phyloP scores from a whole-genome alignment of 2,888 invertebrate genomes.

The Tetragonula carbonaria region DNA sequence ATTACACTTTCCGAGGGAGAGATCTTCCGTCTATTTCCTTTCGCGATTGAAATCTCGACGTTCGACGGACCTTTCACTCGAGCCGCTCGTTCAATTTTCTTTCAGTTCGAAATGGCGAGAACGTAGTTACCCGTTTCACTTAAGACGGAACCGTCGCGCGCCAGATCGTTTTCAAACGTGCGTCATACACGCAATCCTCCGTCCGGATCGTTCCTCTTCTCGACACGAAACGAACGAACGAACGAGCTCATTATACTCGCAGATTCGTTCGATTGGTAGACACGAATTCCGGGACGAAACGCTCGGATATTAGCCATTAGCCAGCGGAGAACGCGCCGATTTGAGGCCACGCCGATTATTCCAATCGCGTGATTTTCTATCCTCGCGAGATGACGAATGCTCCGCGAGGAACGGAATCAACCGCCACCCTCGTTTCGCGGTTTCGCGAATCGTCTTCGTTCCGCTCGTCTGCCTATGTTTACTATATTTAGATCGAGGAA shows the following conservation, averaged over 20 bases:
- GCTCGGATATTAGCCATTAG: slow-evolving; percentile 75
- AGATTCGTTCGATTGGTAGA: slow-evolving; percentile 69
- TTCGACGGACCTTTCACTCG: too few relatives aligned
- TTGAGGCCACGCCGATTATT: slow-evolving; percentile 58
- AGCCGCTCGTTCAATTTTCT: background rate
- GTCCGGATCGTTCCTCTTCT: slow-evolving; percentile 10
- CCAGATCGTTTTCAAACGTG: background rate
- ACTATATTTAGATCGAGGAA: slow-evolving; percentile 4
- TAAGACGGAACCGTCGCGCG: too few relatives aligned
- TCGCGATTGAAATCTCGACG: too few relatives aligned
- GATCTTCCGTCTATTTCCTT: too few relatives aligned
- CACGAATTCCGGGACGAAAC: slow-evolving; percentile 61
- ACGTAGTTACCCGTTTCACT: background rate
- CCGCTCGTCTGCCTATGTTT: background rate
- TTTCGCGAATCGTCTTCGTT: background rate
- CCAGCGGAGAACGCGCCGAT: slow-evolving; percentile 67
- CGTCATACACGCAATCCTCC: background rate
- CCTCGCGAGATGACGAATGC: background rate
- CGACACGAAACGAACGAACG: slow-evolving; percentile 49
- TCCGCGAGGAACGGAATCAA: background rate
- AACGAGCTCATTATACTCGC: slow-evolving; percentile 66
- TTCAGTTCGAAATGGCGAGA: background rate
- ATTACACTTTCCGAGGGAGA: too few relatives aligned
- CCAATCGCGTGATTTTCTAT: slow-evolving; percentile 57
- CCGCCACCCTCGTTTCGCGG: too few relatives aligned